Evolutionary conservation across 2,888 invertebrate species (phyloP).

Genomic region (Rhyacophila evoluta): DNA sequence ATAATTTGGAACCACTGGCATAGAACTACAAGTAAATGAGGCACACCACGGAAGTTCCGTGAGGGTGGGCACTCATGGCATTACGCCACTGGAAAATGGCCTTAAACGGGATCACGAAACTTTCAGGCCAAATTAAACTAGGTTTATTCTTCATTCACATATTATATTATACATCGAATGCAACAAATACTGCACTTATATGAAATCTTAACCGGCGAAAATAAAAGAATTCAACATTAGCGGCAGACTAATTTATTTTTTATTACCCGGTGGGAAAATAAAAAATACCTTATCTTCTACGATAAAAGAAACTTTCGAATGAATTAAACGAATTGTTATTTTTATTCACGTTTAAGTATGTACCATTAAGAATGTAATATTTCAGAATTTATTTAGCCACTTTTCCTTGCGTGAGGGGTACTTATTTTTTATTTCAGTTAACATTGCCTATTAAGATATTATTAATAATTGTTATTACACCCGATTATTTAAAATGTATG

Average conservation of each 20-base stretch:
- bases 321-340: neutral
- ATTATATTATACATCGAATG: neutral
- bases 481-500: neutral
- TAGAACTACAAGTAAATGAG: neutral
- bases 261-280: neutral
- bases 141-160: neutral
- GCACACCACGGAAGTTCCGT: constrained; percentile 2
- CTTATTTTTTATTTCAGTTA: constrained; percentile 24
- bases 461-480: constrained; percentile 10
- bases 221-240: neutral
- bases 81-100: neutral
- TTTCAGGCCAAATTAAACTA: neutral
- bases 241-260: neutral
- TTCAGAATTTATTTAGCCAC: neutral
- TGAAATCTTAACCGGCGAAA: neutral
- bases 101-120: neutral
- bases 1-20: neutral
- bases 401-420: neutral
- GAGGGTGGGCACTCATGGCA: neutral
- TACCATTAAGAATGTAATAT: neutral
- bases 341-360: constrained; percentile 17
- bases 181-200: constrained; percentile 11
- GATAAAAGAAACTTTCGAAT: constrained; percentile 11
- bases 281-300: neutral
- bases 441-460: constrained; percentile 16